Evolutionary conservation across 2,113 vertebrate species (phyloP), one percentile per base, ranked within the genome.

Genomic region (Stictonetta naevosa): DNA sequence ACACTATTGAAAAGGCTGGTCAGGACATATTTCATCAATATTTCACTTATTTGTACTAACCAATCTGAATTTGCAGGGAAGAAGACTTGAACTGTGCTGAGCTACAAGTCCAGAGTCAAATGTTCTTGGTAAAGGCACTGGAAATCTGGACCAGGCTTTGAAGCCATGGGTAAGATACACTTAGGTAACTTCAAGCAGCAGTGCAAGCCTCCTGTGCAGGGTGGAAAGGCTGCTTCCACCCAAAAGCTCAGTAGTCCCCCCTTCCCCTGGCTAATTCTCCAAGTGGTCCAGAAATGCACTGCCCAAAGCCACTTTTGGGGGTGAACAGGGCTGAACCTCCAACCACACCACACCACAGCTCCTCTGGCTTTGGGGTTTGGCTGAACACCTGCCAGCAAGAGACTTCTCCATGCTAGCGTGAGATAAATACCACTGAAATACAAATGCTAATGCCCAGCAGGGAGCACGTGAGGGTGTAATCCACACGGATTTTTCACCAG

Each of bases 131-230:
- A 68, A 62, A 80, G 23, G 34, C 58, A 23, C 2, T 69, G 55
- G 33, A 69, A 83, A 71, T 10, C n/a, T 48, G 60, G n/a, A 58
- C 9, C 34, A 74, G 44, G 16, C 53, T 91, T 62, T 55, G 72
- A 74, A 88, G 71, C 4, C 28, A 6, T 55, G 38, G 11, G 22
- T 26, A 80, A 3, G 23, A 23, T 0, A 56, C 29, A 75, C 16
- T 55, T 31, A 38, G 13, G 15, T 40, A 52, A 12, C 36, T 69
- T 76, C 55, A 86, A 48, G 33, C 4, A 13, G 48, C 64, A 55
- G 2, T 19, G 7, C 34, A 72, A 50, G 23, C 28, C 48, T 75
- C 26, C 10, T 1, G 0, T n/a, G 31, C 23, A 20, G 10, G 22
- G 7, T 69, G n/a, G 12, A 91, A 55, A 13, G 50, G 59, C 15